Evolutionary conservation across 2,888 invertebrate genomes (phyloP).

Genomic region (Hemicrepidius hirtus): DNA sequence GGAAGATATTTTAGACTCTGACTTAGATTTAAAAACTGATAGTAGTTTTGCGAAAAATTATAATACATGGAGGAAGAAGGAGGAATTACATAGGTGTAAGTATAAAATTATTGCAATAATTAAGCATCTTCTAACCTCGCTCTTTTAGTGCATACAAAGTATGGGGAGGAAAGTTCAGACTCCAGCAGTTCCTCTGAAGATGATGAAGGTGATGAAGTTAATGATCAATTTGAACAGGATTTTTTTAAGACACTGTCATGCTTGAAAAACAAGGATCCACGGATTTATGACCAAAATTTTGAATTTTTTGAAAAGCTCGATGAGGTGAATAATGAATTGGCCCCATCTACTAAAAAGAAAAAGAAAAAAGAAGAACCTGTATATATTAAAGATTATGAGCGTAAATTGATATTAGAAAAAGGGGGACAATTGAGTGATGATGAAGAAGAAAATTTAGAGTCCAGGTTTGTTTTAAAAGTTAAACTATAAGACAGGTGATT

Average conservation of each 20-base stretch:
- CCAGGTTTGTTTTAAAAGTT: too few species aligned
- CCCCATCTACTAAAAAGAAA: constrained; percentile 56
- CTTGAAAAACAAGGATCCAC: constrained; percentile 91
- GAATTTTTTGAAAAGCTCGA: constrained; percentile 77
- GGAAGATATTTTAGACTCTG: constrained; percentile 75
- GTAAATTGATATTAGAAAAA: constrained; percentile 82
- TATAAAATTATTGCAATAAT: constrained; percentile 49
- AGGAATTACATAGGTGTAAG: constrained; percentile 88
- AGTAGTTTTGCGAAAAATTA: constrained; percentile 90
- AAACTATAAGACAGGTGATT: too few species aligned
- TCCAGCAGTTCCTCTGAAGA: constrained; percentile 76
- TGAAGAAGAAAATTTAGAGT: constrained; percentile 51
- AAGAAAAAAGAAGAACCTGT: constrained; percentile 74
- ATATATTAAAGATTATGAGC: constrained; percentile 86
- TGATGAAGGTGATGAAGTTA: constrained; percentile 77
- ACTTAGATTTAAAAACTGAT: constrained; percentile 80
- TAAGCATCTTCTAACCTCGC: constrained; percentile 14
- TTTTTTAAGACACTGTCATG: constrained; percentile 91
- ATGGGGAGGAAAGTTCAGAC: constrained; percentile 75
- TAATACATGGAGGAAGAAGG: constrained; percentile 88
- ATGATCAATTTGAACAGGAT: constrained; percentile 85
- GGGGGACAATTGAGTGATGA: constrained; percentile 76
- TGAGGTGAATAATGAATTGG: constrained; percentile 28
- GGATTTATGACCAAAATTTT: constrained; percentile 87
- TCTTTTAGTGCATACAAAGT: constrained; percentile 82